A percentile compares a stretch with the other conserved stretches of the same genome.
Evolutionary conservation across 2,888 invertebrate genomes (phyloP).

Genomic region (Charanyca ferruginea): DNA sequence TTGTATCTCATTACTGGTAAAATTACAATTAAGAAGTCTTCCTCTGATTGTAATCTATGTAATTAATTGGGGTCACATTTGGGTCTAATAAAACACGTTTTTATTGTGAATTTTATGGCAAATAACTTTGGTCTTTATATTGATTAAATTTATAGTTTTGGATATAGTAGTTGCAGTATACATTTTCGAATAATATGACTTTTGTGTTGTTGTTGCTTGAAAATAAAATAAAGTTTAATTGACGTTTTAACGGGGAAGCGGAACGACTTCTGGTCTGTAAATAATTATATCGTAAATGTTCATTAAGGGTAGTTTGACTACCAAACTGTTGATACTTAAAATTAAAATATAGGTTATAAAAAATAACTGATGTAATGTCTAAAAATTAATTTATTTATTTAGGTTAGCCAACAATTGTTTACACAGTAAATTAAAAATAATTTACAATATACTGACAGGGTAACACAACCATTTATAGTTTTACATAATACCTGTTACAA

Average conservation of each 20-base stretch:
- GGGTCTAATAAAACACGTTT: constrained; percentile 61
- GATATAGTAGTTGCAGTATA: constrained; percentile 44
- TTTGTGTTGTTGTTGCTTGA: constrained; percentile 31
- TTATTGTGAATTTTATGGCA: constrained; percentile 65
- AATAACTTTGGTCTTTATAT: constrained; percentile 56
- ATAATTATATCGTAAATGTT: constrained; percentile 21
- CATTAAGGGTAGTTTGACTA: constrained; percentile 1
- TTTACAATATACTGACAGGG: too few relatives aligned
- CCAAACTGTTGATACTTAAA: not conserved
- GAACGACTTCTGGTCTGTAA: constrained; percentile 16
- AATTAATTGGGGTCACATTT: constrained; percentile 66
- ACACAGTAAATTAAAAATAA: too few relatives aligned
- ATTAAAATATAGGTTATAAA: not conserved
- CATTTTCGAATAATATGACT: constrained; percentile 35
- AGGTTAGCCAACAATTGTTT: too few relatives aligned
- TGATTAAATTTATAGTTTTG: constrained; percentile 60
- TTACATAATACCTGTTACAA: too few relatives aligned
- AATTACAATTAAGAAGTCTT: constrained; percentile 55
- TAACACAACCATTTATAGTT: too few relatives aligned
- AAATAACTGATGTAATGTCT: too few relatives aligned
- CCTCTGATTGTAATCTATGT: constrained; percentile 60
- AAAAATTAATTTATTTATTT: too few relatives aligned
- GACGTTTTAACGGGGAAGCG: constrained; percentile 32
- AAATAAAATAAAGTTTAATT: constrained; percentile 30
- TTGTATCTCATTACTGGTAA: constrained; percentile 58